phyloP scores from a whole-genome alignment of 2,113 vertebrate genomes.

The Pedionomus torquatus region DNA sequence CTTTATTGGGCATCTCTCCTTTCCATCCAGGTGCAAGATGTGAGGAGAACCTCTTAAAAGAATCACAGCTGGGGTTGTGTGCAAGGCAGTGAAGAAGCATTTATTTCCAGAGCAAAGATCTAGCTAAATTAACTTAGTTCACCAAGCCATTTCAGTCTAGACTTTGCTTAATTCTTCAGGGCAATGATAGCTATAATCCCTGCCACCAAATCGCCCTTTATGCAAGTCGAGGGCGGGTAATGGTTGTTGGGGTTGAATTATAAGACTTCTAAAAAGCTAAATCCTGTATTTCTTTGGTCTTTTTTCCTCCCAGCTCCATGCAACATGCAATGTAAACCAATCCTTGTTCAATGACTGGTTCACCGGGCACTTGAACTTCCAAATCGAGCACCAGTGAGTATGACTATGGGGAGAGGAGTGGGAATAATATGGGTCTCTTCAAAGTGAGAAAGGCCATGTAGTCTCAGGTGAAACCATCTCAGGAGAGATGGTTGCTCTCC shows the following conservation, averaged over 20 bases:
- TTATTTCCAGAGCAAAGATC: not conserved
- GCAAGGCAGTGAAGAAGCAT: not conserved
- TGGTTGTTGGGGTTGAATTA: not conserved
- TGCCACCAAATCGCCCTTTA: not conserved
- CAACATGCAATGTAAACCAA: constrained; percentile 79
- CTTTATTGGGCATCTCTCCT: not conserved
- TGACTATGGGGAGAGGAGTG: no score
- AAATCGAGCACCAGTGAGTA: constrained; percentile 85
- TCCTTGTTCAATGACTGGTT: constrained; percentile 85
- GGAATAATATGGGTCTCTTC: not conserved
- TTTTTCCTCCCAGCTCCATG: constrained; percentile 68
- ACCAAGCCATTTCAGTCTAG: not conserved
- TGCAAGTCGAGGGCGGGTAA: not conserved
- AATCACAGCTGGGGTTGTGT: not conserved
- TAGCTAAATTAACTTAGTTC: not conserved
- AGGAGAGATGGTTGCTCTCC: not conserved
- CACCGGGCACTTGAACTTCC: constrained; percentile 83
- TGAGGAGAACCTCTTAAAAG: not conserved
- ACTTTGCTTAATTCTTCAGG: not conserved
- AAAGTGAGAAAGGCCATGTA: not conserved
- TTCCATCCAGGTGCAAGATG: not conserved
- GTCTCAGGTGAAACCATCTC: not conserved
- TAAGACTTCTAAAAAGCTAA: not conserved
- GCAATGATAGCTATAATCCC: not conserved
- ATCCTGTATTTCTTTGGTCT: not conserved